Evolutionary conservation across 1,140 invertebrate genomes (phyloP).

Genomic region (Propsilocerus akamusi): DNA sequence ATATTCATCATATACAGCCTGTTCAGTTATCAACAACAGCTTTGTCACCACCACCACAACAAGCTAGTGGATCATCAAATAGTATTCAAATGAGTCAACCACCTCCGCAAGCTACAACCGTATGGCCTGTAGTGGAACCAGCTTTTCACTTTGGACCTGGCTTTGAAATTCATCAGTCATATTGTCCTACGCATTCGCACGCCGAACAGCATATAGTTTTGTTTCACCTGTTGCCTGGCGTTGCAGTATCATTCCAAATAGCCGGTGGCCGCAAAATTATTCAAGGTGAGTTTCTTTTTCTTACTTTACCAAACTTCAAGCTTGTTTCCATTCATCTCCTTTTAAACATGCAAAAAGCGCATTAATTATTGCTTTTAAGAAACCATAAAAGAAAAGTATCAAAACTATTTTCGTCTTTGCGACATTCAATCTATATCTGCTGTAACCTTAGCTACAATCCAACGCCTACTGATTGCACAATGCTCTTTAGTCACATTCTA

Average conservation of each 20-base stretch:
- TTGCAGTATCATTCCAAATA: slow-evolving; percentile 7
- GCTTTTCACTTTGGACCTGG: slow-evolving; percentile 7
- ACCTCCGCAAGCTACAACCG: too few species aligned
- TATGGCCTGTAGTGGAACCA: slow-evolving; percentile 6
- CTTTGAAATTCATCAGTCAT: slow-evolving; percentile 5
- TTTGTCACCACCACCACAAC: background rate
- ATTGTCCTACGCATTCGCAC: slow-evolving; percentile 7
- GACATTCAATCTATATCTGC: too few species aligned
- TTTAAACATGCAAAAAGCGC: too few species aligned
- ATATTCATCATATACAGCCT: background rate
- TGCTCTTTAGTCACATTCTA: too few species aligned
- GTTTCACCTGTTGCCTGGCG: slow-evolving; percentile 5
- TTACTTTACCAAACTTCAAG: too few species aligned
- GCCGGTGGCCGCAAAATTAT: slow-evolving; percentile 5
- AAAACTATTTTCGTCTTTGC: too few species aligned
- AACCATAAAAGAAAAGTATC: too few species aligned
- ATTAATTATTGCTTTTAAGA: background rate
- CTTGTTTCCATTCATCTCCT: background rate
- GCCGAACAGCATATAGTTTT: slow-evolving; percentile 4
- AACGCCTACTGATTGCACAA: too few species aligned
- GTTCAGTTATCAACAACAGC: slow-evolving; percentile 1
- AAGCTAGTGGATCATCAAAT: background rate
- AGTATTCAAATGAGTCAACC: background rate
- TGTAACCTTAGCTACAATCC: too few species aligned
- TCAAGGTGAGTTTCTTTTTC: slow-evolving; percentile 5